A percentile compares a stretch with the other conserved stretches of the same genome.
Evolutionary conservation across 2,888 invertebrate genomes (phyloP).

Genomic region (Dermolepida albohirtum): DNA sequence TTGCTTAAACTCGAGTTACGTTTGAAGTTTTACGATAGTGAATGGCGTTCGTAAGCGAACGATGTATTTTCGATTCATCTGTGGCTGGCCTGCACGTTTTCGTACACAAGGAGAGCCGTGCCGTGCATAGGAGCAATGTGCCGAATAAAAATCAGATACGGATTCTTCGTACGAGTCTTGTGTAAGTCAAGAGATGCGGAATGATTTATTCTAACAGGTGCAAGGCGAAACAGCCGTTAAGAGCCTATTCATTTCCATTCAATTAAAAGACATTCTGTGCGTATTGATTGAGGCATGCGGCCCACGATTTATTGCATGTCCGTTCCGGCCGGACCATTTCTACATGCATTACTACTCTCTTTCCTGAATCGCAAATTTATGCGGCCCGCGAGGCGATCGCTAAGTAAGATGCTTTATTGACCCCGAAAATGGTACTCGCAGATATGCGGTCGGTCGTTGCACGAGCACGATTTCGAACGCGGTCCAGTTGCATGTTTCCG

Average conservation of each 20-base stretch:
- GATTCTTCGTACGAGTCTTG: constrained; percentile 33
- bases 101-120: no score
- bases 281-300: constrained; percentile 43
- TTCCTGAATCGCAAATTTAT: constrained; percentile 34
- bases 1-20: no score
- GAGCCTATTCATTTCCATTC: constrained; percentile 43
- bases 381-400: constrained; percentile 22
- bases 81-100: no score
- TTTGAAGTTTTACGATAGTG: no score
- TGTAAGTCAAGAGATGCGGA: constrained; percentile 21
- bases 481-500: constrained; percentile 10
- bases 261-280: constrained; percentile 42
- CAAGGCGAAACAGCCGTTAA: constrained; percentile 42
- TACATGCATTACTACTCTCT: constrained; percentile 35
- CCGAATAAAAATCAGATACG: constrained; percentile 42
- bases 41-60: no score
- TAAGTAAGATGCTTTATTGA: constrained; percentile 41
- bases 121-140: constrained; percentile 34
- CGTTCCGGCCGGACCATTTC: constrained; percentile 17
- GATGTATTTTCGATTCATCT: no score
- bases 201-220: constrained; percentile 45
- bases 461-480: constrained; percentile 10
- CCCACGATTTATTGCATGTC: constrained; percentile 39
- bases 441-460: neutral
- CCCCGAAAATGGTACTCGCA: constrained; percentile 35